A percentile compares a stretch with the other conserved stretches of the same genome.
Conservation (phyloP, 2,113 vertebrate species). For the Leucoraja erinaceus region DNA sequence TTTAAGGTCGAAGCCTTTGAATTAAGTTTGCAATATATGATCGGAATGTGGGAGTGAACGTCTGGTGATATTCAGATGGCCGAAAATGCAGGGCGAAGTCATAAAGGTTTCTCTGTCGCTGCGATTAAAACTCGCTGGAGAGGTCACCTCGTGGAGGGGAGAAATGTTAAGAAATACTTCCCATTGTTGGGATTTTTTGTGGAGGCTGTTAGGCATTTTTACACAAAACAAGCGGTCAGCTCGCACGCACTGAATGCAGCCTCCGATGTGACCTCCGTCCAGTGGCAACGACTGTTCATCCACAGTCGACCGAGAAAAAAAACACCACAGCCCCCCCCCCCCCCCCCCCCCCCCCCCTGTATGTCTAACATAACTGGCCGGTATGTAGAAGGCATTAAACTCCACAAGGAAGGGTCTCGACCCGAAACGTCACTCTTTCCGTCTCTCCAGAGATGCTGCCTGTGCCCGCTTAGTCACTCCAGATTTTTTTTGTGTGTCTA, state of each 20-base stretch:
- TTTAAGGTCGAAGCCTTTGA: neutral
- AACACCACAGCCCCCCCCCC: too few species aligned
- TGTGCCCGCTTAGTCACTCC: too few species aligned
- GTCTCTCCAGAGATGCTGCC: too few species aligned
- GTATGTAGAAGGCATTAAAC: neutral
- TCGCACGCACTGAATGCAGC: neutral
- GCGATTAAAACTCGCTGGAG: neutral
- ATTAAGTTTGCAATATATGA: neutral
- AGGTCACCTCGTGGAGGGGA: neutral
- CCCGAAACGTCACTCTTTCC: too few species aligned
- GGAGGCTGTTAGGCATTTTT: conserved; percentile 45
- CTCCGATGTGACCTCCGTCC: neutral
- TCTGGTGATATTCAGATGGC: neutral
- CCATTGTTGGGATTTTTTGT: conserved; percentile 48
- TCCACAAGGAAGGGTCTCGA: too few species aligned
- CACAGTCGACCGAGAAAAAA: too few species aligned
- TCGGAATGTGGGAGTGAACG: neutral
- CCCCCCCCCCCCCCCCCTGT: too few species aligned
- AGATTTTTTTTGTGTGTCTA: too few species aligned
- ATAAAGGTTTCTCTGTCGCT: conserved; percentile 16
- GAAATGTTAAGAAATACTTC: conserved; percentile 52
- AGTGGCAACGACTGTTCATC: too few species aligned
- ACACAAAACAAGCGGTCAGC: neutral
- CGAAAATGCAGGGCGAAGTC: neutral
- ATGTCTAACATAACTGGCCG: neutral